Conservation (phyloP, 2,888 invertebrate species). For the Drosophila koepferae region DNA sequence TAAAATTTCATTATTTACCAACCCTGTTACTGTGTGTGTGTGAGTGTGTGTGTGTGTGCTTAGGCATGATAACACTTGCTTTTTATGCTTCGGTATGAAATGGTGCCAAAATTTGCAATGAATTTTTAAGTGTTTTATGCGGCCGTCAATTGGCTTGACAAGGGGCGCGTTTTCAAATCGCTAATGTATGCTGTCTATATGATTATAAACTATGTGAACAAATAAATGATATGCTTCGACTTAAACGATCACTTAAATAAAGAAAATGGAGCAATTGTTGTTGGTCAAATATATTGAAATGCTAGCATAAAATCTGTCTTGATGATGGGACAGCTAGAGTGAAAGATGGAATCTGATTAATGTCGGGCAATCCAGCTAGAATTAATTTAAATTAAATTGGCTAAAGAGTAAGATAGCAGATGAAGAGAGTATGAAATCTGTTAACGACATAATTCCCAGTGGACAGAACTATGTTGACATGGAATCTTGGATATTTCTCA, state of each 20-base stretch:
- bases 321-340: not conserved
- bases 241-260: not conserved
- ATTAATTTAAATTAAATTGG: not conserved
- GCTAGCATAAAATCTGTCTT: slow-evolving; percentile 4
- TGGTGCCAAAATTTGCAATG: slow-evolving; percentile 66
- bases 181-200: slow-evolving; percentile 47
- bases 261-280: slow-evolving; percentile 2
- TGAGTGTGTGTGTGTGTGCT: slow-evolving; percentile 3
- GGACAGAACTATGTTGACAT: not conserved
- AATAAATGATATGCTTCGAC: not conserved
- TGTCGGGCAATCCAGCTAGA: not conserved
- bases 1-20: slow-evolving; percentile 61
- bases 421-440: not conserved
- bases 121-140: slow-evolving; percentile 58
- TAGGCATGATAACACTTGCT: slow-evolving; percentile 42
- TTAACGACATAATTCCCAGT: not conserved
- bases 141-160: slow-evolving; percentile 38
- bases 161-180: slow-evolving; percentile 33
- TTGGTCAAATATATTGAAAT: slow-evolving; percentile 1
- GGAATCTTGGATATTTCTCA: not conserved
- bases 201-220: slow-evolving; percentile 3
- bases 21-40: not conserved
- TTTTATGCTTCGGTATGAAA: slow-evolving; percentile 58
- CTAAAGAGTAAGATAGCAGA: not conserved
- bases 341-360: not conserved